Conservation (phyloP, 2,888 invertebrate species). For the Polia nebulosa region DNA sequence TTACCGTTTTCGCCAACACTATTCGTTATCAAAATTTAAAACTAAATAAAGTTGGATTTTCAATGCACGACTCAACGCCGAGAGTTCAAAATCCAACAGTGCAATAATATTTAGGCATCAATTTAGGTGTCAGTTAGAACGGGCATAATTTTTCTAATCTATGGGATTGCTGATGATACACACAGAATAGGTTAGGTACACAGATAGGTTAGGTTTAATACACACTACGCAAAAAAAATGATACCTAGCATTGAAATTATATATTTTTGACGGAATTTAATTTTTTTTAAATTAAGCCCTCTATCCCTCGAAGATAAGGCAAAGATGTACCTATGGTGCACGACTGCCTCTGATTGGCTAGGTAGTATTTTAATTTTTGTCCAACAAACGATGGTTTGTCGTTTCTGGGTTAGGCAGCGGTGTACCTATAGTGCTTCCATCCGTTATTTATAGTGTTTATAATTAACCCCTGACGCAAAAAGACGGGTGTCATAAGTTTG, state of each 20-base stretch:
- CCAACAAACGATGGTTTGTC: no score
- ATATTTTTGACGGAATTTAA: no score
- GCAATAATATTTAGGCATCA: background rate
- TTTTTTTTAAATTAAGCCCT: no score
- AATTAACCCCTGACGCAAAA: no score
- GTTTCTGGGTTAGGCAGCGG: background rate
- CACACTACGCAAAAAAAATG: background rate
- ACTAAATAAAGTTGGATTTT: background rate
- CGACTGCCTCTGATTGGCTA: background rate
- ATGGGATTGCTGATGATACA: background rate
- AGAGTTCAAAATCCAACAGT: background rate
- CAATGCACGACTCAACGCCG: background rate
- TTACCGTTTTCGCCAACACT: background rate
- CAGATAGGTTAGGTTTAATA: background rate
- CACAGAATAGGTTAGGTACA: background rate
- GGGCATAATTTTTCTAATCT: background rate
- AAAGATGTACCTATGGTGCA: background rate
- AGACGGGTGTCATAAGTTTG: no score
- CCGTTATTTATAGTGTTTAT: no score
- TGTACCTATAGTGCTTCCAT: background rate
- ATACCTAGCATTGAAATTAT: background rate
- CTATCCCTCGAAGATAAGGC: background rate
- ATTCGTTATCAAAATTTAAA: background rate
- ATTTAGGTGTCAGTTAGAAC: background rate
- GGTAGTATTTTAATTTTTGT: background rate